phyloP scores from a whole-genome alignment of 1,140 invertebrate species.

The Goniozus legneri region DNA sequence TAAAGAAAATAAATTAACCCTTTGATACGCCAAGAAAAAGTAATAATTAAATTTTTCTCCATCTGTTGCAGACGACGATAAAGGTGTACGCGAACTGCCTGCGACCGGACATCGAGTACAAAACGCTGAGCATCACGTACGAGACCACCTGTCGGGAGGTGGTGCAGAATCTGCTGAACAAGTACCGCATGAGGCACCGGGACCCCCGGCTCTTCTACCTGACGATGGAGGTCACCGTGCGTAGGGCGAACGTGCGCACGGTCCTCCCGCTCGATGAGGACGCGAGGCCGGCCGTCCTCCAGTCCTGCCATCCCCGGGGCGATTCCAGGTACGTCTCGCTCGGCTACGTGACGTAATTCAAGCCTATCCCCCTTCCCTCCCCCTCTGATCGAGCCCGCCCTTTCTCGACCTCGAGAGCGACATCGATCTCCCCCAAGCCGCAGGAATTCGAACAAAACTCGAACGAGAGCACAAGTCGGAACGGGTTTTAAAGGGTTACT shows the following conservation, averaged over 20 bases:
- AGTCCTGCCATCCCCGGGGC: conserved; percentile 86
- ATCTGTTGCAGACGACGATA: conserved; percentile 75
- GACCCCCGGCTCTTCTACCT: conserved; percentile 90
- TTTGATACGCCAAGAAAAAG: too few species aligned
- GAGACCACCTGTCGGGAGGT: conserved; percentile 83
- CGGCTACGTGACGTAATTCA: conserved; percentile 30
- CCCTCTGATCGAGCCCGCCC: too few species aligned
- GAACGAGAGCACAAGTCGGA: too few species aligned
- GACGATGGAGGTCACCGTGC: conserved; percentile 87
- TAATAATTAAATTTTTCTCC: too few species aligned
- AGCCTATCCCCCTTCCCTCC: conserved; percentile 12
- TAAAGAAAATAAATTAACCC: too few species aligned
- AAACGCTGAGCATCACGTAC: conserved; percentile 82
- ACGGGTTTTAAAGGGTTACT: too few species aligned
- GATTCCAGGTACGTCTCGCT: conserved; percentile 79
- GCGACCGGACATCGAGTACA: conserved; percentile 89
- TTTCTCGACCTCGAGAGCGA: too few species aligned
- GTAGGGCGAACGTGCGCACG: conserved; percentile 74
- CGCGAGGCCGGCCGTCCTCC: conserved; percentile 79
- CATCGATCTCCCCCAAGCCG: too few species aligned
- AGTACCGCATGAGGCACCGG: conserved; percentile 86
- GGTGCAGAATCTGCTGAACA: conserved; percentile 77
- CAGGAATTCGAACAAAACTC: too few species aligned
- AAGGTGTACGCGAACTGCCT: conserved; percentile 87
- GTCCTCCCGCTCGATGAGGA: conserved; percentile 83